These are phyloP conservation scores for Palythoa grandiflora DNA, from an alignment of 92 coral and sea anemone genomes.

Conservation along the genomic window DNA sequence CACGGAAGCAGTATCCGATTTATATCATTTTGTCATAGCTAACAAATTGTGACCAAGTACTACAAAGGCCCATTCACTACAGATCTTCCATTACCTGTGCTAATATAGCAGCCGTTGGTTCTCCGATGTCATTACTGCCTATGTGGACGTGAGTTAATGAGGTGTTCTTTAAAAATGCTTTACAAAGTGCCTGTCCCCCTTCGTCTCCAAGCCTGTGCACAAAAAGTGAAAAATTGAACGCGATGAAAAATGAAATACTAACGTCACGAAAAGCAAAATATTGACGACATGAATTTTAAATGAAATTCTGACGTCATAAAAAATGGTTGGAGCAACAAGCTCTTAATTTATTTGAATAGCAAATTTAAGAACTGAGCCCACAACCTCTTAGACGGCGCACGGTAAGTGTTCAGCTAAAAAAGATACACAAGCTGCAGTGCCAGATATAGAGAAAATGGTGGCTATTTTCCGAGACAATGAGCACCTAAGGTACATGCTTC, in stretches of 20 bases:
- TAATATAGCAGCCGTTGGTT: constrained; percentile 95
- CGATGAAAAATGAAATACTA: neutral
- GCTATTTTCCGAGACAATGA: too few relatives aligned
- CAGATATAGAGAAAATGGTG: too few relatives aligned
- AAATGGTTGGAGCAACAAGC: neutral
- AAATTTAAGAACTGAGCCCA: too few relatives aligned
- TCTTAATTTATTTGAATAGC: too few relatives aligned
- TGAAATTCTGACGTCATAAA: neutral
- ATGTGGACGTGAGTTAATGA: constrained; percentile 84
- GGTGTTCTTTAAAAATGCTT: constrained; percentile 84
- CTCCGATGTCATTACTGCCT: constrained; percentile 96
- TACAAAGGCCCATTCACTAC: neutral
- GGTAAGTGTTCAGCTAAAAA: too few relatives aligned
- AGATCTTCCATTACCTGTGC: constrained; percentile 76
- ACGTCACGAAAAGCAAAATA: neutral
- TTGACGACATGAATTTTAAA: too few relatives aligned
- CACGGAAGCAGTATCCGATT: too few relatives aligned
- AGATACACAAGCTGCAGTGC: too few relatives aligned
- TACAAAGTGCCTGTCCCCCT: constrained; percentile 92
- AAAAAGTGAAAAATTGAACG: neutral
- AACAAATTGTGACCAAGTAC: too few relatives aligned
- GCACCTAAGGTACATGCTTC: too few relatives aligned
- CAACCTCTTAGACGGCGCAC: too few relatives aligned
- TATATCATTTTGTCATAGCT: too few relatives aligned
- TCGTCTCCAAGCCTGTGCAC: constrained; percentile 91